Evolutionary conservation across 1,140 invertebrate genomes (phyloP).

Genomic region (Drosophila tani): DNA sequence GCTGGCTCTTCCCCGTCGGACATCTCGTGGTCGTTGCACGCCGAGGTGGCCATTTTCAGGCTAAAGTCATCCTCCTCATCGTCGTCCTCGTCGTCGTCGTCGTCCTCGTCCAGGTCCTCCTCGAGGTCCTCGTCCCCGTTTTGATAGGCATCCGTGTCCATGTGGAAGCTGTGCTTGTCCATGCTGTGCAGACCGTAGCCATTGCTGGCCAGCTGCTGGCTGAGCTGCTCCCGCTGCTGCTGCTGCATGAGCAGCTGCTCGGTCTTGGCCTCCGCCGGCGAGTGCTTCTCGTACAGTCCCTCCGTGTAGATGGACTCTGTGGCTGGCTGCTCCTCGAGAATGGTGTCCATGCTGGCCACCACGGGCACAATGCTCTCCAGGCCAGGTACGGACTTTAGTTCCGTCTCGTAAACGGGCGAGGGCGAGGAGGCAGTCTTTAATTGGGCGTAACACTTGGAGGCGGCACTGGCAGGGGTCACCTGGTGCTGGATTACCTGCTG

Average conservation of each 20-base stretch:
- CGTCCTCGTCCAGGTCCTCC: conserved; percentile 50
- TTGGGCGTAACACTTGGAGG: conserved; percentile 44
- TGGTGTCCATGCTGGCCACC: conserved; percentile 14
- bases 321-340: conserved; percentile 79
- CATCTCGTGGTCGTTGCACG: conserved; percentile 75
- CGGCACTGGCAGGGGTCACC: conserved; percentile 13
- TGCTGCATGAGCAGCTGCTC: conserved; percentile 59
- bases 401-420: conserved; percentile 57
- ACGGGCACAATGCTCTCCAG: conserved; percentile 54
- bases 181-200: conserved; percentile 41
- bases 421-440: conserved; percentile 28
- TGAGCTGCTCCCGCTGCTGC: conserved; percentile 54
- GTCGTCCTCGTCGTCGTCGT: conserved; percentile 67
- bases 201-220: conserved; percentile 43
- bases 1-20: conserved; percentile 80
- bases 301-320: conserved; percentile 49
- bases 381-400: conserved; percentile 66
- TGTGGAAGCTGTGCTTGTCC: conserved; percentile 64
- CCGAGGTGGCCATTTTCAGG: conserved; percentile 73
- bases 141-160: conserved; percentile 57
- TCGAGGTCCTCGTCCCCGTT: conserved; percentile 42
- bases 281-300: conserved; percentile 57
- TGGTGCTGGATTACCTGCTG: conserved; percentile 39
- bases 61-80: conserved; percentile 81
- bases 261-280: conserved; percentile 33